Percentiles rank a stretch among this genome's conserved stretches.
phyloP scores from a whole-genome alignment of 2,888 invertebrate species.

The Nymphalis polychloros region DNA sequence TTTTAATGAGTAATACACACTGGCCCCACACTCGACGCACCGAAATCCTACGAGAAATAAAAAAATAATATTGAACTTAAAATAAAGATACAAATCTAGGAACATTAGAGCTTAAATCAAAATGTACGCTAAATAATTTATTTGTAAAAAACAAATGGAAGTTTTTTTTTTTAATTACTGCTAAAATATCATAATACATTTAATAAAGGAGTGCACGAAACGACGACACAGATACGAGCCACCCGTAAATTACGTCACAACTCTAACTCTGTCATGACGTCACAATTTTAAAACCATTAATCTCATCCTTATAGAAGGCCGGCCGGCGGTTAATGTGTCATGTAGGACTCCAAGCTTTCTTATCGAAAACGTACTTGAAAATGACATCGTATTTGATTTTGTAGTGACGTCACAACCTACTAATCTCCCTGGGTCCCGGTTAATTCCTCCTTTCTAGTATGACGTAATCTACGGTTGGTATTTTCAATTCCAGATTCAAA shows the following conservation, averaged over 20 bases:
- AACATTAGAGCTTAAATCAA: slow-evolving; percentile 75
- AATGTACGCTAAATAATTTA: slow-evolving; percentile 72
- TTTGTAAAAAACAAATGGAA: slow-evolving; percentile 51
- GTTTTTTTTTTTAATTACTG: slow-evolving; percentile 41
- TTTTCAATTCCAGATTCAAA: too few species aligned
- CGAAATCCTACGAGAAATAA: slow-evolving; percentile 40
- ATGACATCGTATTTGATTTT: too few species aligned
- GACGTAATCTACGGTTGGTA: too few species aligned
- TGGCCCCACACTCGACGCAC: slow-evolving; percentile 28
- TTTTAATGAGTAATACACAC: slow-evolving; percentile 16
- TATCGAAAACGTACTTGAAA: too few species aligned
- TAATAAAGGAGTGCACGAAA: slow-evolving; percentile 9
- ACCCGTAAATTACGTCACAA: not conserved
- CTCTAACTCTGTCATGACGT: too few species aligned
- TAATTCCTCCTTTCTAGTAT: too few species aligned
- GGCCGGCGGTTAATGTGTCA: too few species aligned
- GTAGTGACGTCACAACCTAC: too few species aligned
- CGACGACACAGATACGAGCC: not conserved
- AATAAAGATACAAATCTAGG: slow-evolving; percentile 74
- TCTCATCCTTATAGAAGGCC: too few species aligned
- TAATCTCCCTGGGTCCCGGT: too few species aligned
- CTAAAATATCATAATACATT: slow-evolving; percentile 26
- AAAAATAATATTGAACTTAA: slow-evolving; percentile 44
- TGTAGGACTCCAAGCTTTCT: too few species aligned
- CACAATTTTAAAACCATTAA: too few species aligned